Base-by-base conservation (phyloP, 2,888 invertebrate species). In the Altica lythri region DNA sequence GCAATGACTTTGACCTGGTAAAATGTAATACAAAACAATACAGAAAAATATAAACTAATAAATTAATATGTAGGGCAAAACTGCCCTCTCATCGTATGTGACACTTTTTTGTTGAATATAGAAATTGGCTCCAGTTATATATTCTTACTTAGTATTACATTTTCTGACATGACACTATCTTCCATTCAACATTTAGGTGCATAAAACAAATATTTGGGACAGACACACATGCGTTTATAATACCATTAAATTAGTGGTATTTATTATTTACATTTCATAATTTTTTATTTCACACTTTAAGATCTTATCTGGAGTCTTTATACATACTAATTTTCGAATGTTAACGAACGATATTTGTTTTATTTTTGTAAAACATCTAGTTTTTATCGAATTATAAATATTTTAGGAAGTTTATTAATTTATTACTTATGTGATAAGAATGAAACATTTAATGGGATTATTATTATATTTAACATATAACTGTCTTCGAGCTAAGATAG, bases 371-470 rank as follows among this genome's bases (percentile, higher is more conserved):
- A 57, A 52, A 57, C 48, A 34, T 53, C 44, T 53, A 40, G 37
- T 44, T 40, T 53, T 60, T 63, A 61, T 63, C 64, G 62, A 57
- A 63, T 61, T 58, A 65, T 66, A 66, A 66, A 66, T 66, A 66
- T 66, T 64, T 60, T 58, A 50, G 53, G 57, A 57, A 62, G 56
- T 65, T 66, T 66, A 65, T 65, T 61, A 64, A 66, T 66, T 66
- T 66, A 66, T 59, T 52, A 52, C 58, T 9, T 34, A 45, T 34
- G 35, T 56, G 64, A 64, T 64, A 64, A 65, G 60, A 47, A 38
- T n/a, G n/a, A n/a, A n/a, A n/a, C n/a, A n/a, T n/a, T n/a, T n/a
- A n/a, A n/a, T n/a, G n/a, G n/a, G n/a, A n/a, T n/a, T n/a, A n/a
- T n/a, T n/a, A n/a, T n/a, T n/a, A n/a, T n/a, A n/a, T n/a, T n/a